A percentile compares a stretch with the other conserved stretches of the same genome.
phyloP scores from a whole-genome alignment of 2,113 vertebrate genomes.

The Crotophaga sulcirostris region DNA sequence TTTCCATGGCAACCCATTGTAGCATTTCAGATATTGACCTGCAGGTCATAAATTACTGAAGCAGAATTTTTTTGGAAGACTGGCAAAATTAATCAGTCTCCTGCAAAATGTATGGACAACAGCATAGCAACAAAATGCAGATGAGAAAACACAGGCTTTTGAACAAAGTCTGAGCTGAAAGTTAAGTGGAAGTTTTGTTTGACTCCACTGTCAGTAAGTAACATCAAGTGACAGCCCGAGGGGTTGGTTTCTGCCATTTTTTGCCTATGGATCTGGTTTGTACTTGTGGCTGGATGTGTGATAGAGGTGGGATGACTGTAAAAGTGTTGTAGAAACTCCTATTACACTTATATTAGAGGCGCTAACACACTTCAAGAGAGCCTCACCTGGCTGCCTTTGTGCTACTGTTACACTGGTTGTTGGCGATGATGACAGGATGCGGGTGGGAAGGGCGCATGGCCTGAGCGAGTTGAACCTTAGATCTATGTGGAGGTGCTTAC shows the following conservation, averaged over 20 bases:
- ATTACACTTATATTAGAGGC: neutral
- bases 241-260: neutral
- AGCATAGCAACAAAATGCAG: neutral
- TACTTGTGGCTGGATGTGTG: neutral
- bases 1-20: slow-evolving; percentile 64
- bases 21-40: slow-evolving; percentile 40
- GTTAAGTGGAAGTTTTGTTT: neutral
- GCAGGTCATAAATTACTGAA: slow-evolving; percentile 38
- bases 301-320: neutral
- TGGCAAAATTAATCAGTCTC: neutral
- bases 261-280: neutral
- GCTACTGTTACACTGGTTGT: accelerated
- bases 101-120: neutral
- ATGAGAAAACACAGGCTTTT: neutral
- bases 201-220: neutral
- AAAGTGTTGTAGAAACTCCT: neutral
- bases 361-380: neutral
- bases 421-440: neutral
- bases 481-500: neutral
- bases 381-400: neutral
- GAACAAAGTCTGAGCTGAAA: neutral
- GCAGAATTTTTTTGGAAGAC: slow-evolving; percentile 28
- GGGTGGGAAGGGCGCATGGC: neutral
- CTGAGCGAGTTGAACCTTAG: neutral
- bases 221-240: neutral